phyloP scores from a whole-genome alignment of 2,113 vertebrate species.

The Lepus americanus region DNA sequence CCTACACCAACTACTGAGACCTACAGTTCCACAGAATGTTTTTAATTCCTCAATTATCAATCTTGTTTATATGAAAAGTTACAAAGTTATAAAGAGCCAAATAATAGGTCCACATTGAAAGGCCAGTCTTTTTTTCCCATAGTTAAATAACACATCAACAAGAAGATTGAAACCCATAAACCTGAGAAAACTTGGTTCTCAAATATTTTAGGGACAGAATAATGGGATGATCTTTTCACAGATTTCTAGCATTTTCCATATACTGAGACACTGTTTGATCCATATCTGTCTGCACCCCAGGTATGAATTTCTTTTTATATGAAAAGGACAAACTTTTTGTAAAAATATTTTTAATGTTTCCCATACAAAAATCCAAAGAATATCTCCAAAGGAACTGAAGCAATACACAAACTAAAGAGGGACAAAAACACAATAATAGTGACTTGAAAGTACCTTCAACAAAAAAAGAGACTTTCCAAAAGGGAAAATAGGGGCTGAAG shows the following conservation, averaged over 20 bases:
- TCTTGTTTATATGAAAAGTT: not conserved
- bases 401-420: conserved; percentile 70
- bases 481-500: conserved; percentile 79
- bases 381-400: conserved; percentile 77
- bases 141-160: not conserved
- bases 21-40: not conserved
- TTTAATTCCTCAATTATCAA: not conserved
- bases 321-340: conserved; percentile 78
- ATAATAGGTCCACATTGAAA: conserved; percentile 7
- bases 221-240: not conserved
- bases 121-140: not conserved
- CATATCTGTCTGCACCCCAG: conserved; percentile 70
- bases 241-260: conserved; percentile 50
- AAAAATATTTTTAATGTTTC: conserved; percentile 84
- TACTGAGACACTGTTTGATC: conserved; percentile 56
- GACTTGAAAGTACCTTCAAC: conserved; percentile 79
- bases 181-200: not conserved
- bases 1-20: not conserved
- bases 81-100: conserved; percentile 17
- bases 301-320: conserved; percentile 80
- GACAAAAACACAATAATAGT: conserved; percentile 63
- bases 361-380: conserved; percentile 79
- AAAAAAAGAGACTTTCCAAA: conserved; percentile 84
- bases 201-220: conserved; percentile 71
- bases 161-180: not conserved